Conservation (phyloP, 2,888 invertebrate genomes). For the Choreutis nemorana region DNA sequence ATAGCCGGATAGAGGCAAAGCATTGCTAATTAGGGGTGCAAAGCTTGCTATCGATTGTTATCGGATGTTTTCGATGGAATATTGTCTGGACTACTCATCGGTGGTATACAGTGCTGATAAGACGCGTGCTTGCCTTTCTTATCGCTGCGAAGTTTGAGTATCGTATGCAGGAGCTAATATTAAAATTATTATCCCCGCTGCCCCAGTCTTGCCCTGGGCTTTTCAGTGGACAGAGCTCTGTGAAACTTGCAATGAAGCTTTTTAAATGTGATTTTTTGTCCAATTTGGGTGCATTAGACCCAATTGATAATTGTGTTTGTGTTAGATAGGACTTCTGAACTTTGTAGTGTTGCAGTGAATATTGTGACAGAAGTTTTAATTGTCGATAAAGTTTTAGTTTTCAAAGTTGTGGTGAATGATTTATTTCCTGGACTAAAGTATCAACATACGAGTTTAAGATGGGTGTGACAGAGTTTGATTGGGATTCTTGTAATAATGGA, state of each 20-base stretch:
- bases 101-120: slow-evolving; percentile 13
- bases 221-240: slow-evolving; percentile 38
- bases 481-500: slow-evolving; percentile 57
- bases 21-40: slow-evolving; percentile 23
- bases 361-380: not conserved
- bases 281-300: slow-evolving; percentile 27
- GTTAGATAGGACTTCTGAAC: slow-evolving; percentile 31
- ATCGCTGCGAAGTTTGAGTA: slow-evolving; percentile 38
- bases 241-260: slow-evolving; percentile 35
- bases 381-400: not conserved
- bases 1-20: slow-evolving; percentile 19
- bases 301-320: slow-evolving; percentile 49
- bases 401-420: slow-evolving; percentile 21
- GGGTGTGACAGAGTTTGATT: slow-evolving; percentile 58
- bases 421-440: slow-evolving; percentile 28
- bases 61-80: slow-evolving; percentile 12
- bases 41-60: slow-evolving; percentile 21
- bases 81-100: slow-evolving; percentile 16
- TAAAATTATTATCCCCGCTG: slow-evolving; percentile 59
- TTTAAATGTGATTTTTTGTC: slow-evolving; percentile 32
- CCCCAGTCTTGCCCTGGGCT: slow-evolving; percentile 54
- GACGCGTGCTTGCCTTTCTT: slow-evolving; percentile 8
- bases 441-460: slow-evolving; percentile 31
- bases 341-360: not conserved
- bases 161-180: slow-evolving; percentile 46